Percentiles rank a stretch among this genome's conserved stretches.
These are phyloP conservation scores for Stenoptilia bipunctidactyla DNA, from an alignment of 2,888 invertebrate species.

Conservation along the genomic window DNA sequence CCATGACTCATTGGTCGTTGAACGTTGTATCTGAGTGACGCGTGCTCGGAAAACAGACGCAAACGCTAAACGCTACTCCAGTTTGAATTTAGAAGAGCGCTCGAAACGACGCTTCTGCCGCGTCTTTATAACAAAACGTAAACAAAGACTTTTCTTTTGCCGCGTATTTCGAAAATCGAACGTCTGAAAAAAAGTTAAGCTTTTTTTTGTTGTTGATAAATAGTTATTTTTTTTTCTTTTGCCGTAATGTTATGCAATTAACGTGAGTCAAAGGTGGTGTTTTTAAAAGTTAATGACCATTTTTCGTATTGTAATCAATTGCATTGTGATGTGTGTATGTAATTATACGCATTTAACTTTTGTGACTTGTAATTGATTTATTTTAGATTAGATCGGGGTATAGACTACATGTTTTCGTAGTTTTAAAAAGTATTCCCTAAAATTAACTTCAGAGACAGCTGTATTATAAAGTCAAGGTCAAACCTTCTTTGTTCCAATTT, in stretches of 20 bases:
- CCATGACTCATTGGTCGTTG: constrained; percentile 21
- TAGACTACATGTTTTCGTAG: neutral
- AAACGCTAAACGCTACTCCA: too few species aligned
- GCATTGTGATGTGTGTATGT: neutral
- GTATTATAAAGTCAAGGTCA: constrained; percentile 17
- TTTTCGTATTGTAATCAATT: constrained; percentile 1
- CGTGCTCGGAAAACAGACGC: too few species aligned
- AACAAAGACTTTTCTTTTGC: too few species aligned
- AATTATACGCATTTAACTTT: neutral
- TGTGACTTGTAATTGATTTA: neutral
- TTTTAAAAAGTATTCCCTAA: neutral
- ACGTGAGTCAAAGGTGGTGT: neutral
- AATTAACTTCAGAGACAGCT: constrained; percentile 10
- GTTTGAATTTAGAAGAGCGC: too few species aligned
- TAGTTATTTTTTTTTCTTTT: neutral
- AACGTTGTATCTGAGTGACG: constrained; percentile 10
- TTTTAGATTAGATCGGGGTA: neutral
- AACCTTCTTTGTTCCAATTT: constrained; percentile 17
- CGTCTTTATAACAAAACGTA: too few species aligned
- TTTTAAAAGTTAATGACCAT: neutral
- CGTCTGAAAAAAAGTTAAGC: too few species aligned
- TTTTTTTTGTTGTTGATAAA: neutral
- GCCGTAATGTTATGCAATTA: neutral
- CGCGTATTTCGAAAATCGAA: too few species aligned
- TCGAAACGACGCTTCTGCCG: too few species aligned